Base-by-base conservation (phyloP, 2,888 invertebrate species). In the Drosophila conformis region DNA sequence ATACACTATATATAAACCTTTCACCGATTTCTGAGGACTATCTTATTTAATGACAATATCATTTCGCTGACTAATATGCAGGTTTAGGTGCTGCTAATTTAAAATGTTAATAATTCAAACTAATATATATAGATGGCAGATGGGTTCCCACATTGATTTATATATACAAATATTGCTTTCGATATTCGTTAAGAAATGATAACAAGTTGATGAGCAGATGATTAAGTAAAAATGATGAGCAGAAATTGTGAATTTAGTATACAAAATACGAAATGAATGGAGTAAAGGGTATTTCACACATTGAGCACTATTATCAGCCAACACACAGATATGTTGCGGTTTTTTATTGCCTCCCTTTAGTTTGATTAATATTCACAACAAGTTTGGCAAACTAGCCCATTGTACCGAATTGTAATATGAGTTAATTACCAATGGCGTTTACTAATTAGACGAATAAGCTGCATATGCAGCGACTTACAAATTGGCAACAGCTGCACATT, bases 341-440 rank as follows among this genome's bases (percentile, higher is more conserved):
- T n/a, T 31, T 57, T 18, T 25, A 40, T 29, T 11, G 15, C 10
- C 10, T 8, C 15, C 10, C 21, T 57, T 31, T 5, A 31, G 10
- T 57, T 57, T 40, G 10, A 31, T 42, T 40, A 57, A 40, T 57
- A 57, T 57, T 57, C 57, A 57, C 57, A 57, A 57, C 57, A 57
- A 29, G 40, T 57, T 57, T 40, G 40, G 29, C 15, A 8, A 57
- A 42, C 15, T 31, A 21, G 13, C 29, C 11, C 29, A 15, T 40
- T 31, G 52, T 60, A 42, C 40, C 13, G 46, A 29, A 40, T 42
- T 42, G 60, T 68, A 80, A 74, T 80, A 79, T 83, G 77, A 74
- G 77, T 82, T 82, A 80, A 82, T 84, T 80, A 80, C 75, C 73
- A 80, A 59, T 76, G 86, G 68, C 86, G 73, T 80, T 82, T 69